A percentile compares a stretch with the other conserved stretches of the same genome.
These are phyloP conservation scores for Ectemnius continuus DNA, from an alignment of 2,888 invertebrate species.

Conservation along the genomic window DNA sequence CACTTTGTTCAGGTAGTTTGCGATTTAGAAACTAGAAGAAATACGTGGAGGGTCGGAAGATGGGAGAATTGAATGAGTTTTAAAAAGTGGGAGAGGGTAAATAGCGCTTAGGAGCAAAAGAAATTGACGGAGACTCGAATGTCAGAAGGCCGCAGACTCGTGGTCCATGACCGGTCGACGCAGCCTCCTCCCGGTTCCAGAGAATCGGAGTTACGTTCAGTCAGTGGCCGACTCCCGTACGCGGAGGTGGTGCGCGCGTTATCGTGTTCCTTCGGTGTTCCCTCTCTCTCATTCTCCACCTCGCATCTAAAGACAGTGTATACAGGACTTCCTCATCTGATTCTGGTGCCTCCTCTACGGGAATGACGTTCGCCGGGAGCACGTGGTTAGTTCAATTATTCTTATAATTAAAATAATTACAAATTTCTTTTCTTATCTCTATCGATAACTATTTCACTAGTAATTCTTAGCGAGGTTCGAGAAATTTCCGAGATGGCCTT, in stretches of 20 bases:
- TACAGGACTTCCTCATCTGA: constrained; percentile 43
- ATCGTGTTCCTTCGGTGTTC: constrained; percentile 40
- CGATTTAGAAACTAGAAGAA: too few relatives aligned
- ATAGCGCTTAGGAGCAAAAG: constrained; percentile 19
- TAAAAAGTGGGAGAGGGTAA: background rate
- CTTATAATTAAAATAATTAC: background rate
- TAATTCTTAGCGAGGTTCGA: background rate
- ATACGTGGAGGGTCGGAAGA: too few relatives aligned
- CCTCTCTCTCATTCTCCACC: constrained; percentile 5
- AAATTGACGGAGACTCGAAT: constrained; percentile 60
- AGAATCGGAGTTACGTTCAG: constrained; percentile 68
- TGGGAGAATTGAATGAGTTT: background rate
- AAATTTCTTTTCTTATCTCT: background rate
- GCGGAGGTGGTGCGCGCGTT: constrained; percentile 68
- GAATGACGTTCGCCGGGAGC: constrained; percentile 66
- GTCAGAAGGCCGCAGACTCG: constrained; percentile 64
- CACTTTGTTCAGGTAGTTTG: too few relatives aligned
- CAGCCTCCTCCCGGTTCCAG: constrained; percentile 66
- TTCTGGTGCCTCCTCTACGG: constrained; percentile 51
- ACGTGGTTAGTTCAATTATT: constrained; percentile 69
- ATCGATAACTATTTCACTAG: background rate
- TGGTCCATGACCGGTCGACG: constrained; percentile 65
- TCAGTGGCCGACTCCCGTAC: constrained; percentile 74
- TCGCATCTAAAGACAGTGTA: constrained; percentile 30
- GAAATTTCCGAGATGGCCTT: background rate